A percentile compares a stretch with the other conserved stretches of the same genome.
These are phyloP conservation scores for Terrapene triunguis DNA, from an alignment of 2,113 vertebrate genomes.

Conservation along the genomic window DNA sequence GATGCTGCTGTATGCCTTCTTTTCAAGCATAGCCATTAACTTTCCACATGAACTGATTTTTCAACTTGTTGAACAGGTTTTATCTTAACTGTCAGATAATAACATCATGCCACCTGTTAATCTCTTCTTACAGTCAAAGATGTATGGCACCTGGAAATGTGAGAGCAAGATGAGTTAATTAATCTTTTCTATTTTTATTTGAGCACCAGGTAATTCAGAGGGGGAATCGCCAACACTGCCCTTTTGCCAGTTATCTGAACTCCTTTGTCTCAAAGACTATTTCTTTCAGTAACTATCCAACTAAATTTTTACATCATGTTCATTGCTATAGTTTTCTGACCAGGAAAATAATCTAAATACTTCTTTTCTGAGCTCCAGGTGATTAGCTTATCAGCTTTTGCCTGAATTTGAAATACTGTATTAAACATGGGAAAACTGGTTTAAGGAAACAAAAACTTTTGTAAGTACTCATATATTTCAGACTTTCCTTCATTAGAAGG, in stretches of 20 bases:
- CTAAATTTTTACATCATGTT: not conserved
- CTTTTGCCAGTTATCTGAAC: not conserved
- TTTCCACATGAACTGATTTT: not conserved
- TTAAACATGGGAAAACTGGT: not conserved
- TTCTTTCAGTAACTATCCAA: not conserved
- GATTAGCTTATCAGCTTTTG: not conserved
- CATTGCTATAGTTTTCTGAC: not conserved
- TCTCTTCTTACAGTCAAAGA: not conserved
- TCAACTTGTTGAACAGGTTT: not conserved
- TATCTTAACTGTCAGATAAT: not conserved
- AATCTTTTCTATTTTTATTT: not conserved
- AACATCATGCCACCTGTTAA: not conserved
- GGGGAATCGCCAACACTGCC: not conserved
- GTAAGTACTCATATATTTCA: not conserved
- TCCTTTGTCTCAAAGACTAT: not conserved
- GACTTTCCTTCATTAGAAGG: not conserved
- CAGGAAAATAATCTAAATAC: not conserved
- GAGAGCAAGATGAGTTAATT: not conserved
- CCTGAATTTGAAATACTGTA: not conserved
- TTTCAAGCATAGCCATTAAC: not conserved
- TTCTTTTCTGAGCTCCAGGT: not conserved
- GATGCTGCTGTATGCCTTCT: not conserved
- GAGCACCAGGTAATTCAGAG: not conserved
- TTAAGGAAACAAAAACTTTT: not conserved
- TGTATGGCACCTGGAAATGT: not conserved